These are phyloP conservation scores for Hypomecis punctinalis DNA, from an alignment of 2,888 invertebrate genomes.

Conservation along the genomic window DNA sequence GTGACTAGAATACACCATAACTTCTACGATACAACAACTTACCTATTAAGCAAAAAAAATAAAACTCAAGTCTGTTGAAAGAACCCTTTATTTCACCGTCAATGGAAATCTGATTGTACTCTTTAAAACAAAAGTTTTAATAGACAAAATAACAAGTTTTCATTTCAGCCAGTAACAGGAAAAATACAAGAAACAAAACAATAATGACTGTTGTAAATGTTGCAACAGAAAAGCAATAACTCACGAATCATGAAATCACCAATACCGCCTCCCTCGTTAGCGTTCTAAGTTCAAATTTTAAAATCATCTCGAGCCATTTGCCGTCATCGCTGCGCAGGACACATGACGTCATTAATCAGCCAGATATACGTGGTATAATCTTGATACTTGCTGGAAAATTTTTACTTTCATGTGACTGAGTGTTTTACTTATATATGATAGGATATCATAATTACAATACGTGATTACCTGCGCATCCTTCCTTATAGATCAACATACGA, in stretches of 20 bases:
- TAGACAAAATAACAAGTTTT: neutral
- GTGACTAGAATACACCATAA: too few species aligned
- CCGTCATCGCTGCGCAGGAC: slow-evolving; percentile 79
- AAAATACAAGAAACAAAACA: slow-evolving; percentile 11
- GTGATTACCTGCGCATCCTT: too few species aligned
- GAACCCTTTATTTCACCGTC: too few species aligned
- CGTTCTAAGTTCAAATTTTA: slow-evolving; percentile 79
- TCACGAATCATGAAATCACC: slow-evolving; percentile 54
- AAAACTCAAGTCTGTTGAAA: too few species aligned
- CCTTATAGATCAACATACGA: too few species aligned
- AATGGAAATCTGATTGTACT: too few species aligned
- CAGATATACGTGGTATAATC: slow-evolving; percentile 39
- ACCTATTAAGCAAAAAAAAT: too few species aligned
- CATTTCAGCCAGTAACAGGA: neutral
- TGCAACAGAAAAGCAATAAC: slow-evolving; percentile 62
- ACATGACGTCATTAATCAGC: slow-evolving; percentile 83
- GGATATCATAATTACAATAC: too few species aligned
- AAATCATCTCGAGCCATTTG: slow-evolving; percentile 84
- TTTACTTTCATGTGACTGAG: neutral
- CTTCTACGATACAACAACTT: too few species aligned
- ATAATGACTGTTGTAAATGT: slow-evolving; percentile 41
- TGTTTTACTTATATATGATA: neutral
- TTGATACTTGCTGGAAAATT: slow-evolving; percentile 56
- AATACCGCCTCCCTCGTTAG: slow-evolving; percentile 78
- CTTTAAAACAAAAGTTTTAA: too few species aligned